These are phyloP conservation scores for Erannis defoliaria DNA, from an alignment of 2,888 invertebrate species.

Conservation along the genomic window DNA sequence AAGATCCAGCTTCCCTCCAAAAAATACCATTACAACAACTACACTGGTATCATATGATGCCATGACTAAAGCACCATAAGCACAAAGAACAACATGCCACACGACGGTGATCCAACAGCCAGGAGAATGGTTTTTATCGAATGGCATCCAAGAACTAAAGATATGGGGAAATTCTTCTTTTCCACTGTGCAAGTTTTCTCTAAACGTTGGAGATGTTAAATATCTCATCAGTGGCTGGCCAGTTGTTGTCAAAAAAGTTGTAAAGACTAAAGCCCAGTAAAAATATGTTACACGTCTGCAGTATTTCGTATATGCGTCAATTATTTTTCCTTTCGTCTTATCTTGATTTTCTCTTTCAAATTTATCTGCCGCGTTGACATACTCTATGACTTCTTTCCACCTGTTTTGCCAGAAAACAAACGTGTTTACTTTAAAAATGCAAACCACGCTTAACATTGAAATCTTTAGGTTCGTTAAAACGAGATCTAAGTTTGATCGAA, in stretches of 20 bases:
- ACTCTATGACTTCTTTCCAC: conserved; percentile 69
- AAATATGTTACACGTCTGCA: conserved; percentile 67
- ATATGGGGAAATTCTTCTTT: conserved; percentile 73
- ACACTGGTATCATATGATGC: conserved; percentile 67
- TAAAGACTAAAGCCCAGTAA: conserved; percentile 72
- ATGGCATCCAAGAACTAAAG: conserved; percentile 76
- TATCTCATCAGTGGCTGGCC: conserved; percentile 64
- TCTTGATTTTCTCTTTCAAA: conserved; percentile 65
- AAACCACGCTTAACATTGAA: conserved; percentile 75
- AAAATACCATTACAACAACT: conserved; percentile 71
- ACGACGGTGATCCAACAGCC: conserved; percentile 70
- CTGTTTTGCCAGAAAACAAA: conserved; percentile 68
- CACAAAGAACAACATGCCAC: conserved; percentile 63
- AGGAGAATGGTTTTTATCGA: conserved; percentile 69
- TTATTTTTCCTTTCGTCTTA: conserved; percentile 51
- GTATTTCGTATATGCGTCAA: conserved; percentile 69
- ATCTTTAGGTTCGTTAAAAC: conserved; percentile 74
- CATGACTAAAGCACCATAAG: conserved; percentile 67
- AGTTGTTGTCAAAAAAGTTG: conserved; percentile 62
- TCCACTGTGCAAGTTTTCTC: conserved; percentile 64
- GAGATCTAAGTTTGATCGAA: conserved; percentile 67
- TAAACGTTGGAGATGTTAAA: conserved; percentile 59
- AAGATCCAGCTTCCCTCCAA: conserved; percentile 73
- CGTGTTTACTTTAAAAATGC: conserved; percentile 66
- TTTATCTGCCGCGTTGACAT: conserved; percentile 69